Percentiles rank a stretch among this genome's conserved stretches.
These are phyloP conservation scores for Agriopis aurantiaria DNA, from an alignment of 2,888 invertebrate species.

Conservation along the genomic window DNA sequence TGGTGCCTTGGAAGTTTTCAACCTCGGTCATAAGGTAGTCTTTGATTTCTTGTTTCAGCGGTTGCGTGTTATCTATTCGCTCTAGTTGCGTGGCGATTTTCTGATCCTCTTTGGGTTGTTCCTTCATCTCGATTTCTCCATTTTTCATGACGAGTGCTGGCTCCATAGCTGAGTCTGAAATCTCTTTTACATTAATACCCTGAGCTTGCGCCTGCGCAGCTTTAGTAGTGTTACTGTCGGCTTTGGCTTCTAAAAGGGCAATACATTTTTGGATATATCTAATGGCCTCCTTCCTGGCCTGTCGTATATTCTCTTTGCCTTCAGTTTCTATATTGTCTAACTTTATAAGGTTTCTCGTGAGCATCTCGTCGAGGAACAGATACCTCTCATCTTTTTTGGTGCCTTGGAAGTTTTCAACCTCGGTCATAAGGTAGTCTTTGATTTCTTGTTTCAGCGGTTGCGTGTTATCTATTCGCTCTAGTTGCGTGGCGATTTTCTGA, in stretches of 20 bases:
- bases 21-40: too few species aligned
- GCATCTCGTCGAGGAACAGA: too few species aligned
- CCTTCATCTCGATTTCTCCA: too few species aligned
- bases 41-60: too few species aligned
- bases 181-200: conserved; percentile 55
- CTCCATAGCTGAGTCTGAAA: conserved; percentile 40
- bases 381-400: too few species aligned
- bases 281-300: conserved; percentile 43
- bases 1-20: conserved; percentile 82
- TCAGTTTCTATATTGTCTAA: conserved; percentile 97
- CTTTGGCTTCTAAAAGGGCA: conserved; percentile 92
- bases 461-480: conserved; percentile 34
- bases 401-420: too few species aligned
- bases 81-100: too few species aligned
- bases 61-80: too few species aligned
- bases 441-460: conserved; percentile 43
- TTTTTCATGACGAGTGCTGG: conserved; percentile 44
- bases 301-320: conserved; percentile 95
- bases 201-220: conserved; percentile 4
- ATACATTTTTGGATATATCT: conserved; percentile 85
- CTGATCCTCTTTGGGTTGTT: too few species aligned
- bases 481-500: conserved; percentile 30
- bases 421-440: conserved; percentile 87
- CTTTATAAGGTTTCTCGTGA: conserved; percentile 83
- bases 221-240: conserved; percentile 73